phyloP scores from a whole-genome alignment of 2,797 vertebrate species.

The Xenopus petersii region DNA sequence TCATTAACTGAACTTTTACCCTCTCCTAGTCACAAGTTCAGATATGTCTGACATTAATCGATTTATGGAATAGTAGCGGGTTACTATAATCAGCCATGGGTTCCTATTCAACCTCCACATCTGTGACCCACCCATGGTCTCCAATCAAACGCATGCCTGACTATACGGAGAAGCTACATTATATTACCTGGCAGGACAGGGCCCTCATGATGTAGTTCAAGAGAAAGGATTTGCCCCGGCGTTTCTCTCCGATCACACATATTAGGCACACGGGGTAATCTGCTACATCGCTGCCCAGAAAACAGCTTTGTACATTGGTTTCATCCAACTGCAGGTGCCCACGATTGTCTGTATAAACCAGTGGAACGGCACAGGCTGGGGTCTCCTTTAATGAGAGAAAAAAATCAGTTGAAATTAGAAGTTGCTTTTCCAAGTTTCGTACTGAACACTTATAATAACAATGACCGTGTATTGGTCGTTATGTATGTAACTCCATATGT shows the following conservation, averaged over 20 bases:
- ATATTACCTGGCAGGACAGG: conserved; percentile 23
- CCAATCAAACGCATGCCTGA: background rate
- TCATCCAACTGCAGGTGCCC: conserved; percentile 16
- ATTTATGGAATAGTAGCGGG: no score
- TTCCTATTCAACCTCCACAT: no score
- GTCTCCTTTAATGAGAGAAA: background rate
- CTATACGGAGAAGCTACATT: background rate
- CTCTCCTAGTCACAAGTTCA: no score
- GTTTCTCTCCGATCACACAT: conserved; percentile 36
- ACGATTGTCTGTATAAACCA: background rate
- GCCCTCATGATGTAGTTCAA: conserved; percentile 40
- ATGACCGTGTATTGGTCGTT: background rate
- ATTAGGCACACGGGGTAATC: conserved; percentile 23
- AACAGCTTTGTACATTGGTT: conserved; percentile 5
- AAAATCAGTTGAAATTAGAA: no score
- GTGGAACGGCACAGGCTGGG: background rate
- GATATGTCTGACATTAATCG: no score
- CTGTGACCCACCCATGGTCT: no score
- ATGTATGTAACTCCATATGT: background rate
- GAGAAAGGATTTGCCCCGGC: conserved; percentile 38
- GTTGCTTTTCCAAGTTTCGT: no score
- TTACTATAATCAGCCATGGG: no score
- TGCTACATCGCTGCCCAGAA: conserved; percentile 7
- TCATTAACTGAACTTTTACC: no score
- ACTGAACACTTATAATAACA: no score